Evolutionary conservation across 2,797 vertebrate species (phyloP).

Genomic region (Anabas testudineus): DNA sequence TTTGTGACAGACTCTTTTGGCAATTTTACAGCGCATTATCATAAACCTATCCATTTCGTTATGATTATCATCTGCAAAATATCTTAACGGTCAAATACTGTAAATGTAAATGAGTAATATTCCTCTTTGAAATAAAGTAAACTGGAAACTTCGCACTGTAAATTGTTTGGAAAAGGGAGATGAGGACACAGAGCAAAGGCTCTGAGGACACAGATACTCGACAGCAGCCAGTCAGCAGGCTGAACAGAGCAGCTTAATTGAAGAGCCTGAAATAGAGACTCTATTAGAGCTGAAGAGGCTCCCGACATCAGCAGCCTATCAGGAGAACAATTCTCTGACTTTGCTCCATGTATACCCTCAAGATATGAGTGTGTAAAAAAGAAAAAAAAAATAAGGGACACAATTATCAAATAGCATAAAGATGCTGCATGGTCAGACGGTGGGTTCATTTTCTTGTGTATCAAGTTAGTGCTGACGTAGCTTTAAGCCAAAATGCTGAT

Average conservation of each 20-base stretch:
- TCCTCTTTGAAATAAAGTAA: not conserved
- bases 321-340: conserved; percentile 56
- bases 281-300: conserved; percentile 69
- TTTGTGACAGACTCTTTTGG: not conserved
- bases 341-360: conserved; percentile 57
- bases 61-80: not conserved
- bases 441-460: not conserved
- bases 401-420: conserved; percentile 55
- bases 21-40: not conserved
- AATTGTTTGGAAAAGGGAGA: conserved; percentile 36
- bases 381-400: conserved; percentile 32
- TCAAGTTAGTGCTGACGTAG: conserved; percentile 24
- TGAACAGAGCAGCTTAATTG: conserved; percentile 72
- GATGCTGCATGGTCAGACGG: conserved; percentile 50
- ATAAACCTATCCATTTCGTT: not conserved
- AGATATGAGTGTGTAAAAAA: conserved; percentile 41
- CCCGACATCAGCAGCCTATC: conserved; percentile 57
- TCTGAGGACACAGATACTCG: conserved; percentile 55
- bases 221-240: conserved; percentile 62
- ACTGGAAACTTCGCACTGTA: conserved; percentile 14
- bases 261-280: conserved; percentile 78
- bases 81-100: not conserved
- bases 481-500: conserved; percentile 13
- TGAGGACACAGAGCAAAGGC: conserved; percentile 42
- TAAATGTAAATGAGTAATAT: too few species aligned